phyloP scores from a whole-genome alignment of 2,888 invertebrate genomes.

The Cyclophora punctaria region DNA sequence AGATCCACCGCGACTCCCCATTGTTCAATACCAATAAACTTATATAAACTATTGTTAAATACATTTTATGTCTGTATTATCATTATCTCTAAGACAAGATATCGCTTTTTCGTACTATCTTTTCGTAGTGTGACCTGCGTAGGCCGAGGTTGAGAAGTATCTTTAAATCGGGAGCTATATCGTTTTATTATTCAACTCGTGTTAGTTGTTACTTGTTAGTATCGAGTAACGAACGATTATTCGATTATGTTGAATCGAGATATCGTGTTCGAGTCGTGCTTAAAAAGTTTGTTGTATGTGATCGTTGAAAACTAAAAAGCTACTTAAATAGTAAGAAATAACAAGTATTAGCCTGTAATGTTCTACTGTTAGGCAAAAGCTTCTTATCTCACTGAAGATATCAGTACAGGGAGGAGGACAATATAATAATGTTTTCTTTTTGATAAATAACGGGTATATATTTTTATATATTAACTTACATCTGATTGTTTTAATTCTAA shows the following conservation, averaged over 20 bases:
- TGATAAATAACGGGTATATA: no score
- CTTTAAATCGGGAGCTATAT: constrained; percentile 36
- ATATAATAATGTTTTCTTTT: no score
- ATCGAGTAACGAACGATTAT: constrained; percentile 17
- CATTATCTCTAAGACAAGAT: constrained; percentile 3
- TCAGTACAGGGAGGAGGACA: no score
- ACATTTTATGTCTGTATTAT: constrained; percentile 22
- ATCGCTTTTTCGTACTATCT: constrained; percentile 7
- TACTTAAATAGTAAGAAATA: no score
- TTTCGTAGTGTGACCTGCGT: constrained; percentile 28
- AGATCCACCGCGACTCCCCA: constrained; percentile 9
- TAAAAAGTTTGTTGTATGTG: no score
- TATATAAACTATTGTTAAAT: constrained; percentile 17
- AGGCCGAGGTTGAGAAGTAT: constrained; percentile 29
- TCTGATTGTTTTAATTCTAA: no score
- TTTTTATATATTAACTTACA: no score
- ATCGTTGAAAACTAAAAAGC: no score
- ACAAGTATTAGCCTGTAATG: no score
- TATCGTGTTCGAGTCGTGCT: no score
- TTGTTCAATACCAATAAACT: constrained; percentile 12
- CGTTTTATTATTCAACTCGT: constrained; percentile 39
- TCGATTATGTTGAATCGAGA: neutral
- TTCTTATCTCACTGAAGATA: no score
- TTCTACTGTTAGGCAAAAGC: no score
- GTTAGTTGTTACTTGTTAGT: constrained; percentile 5